Evolutionary conservation across 1,140 invertebrate species (phyloP), one percentile per base, ranked within the genome.

Genomic region (Anastatus disparis): DNA sequence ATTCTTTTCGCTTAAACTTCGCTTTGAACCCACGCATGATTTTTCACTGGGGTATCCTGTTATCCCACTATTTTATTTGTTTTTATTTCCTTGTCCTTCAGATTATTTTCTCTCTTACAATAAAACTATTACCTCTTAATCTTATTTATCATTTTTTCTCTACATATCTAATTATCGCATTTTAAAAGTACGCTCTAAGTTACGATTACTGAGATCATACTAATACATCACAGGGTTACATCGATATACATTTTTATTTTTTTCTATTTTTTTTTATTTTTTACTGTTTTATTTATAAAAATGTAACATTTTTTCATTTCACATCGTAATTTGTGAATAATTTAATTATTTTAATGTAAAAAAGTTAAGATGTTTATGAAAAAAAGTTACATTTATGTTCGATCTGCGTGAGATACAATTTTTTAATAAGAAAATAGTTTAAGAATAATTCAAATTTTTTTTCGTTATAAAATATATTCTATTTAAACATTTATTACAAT

Each of bases 211-310:
- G 84, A 86, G 84, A 86, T 86, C 84, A 86, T 85, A 85, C 81
- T 85, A 86, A 86, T 86, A 86, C 84, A 85, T 85, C 84, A 86
- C 84, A 86, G 84, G 84, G 84, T 86, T 86, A 86, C 84, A 86
- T 82, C 81, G 78, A 83, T 77, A 76, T 77, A 80, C 77, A 76
- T 83, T 82, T 75, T 79, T 76, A 72, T 67, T 61, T 76, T 76
- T 72, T 70, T 76, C 64, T 65, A 72, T 68, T 77, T 78, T 76
- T 75, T 10, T 35, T 78, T 75, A 75, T 76, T 74, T 76, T 70
- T 78, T 72, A 55, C 52, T 73, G 68, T 59, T 70, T 65, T 42
- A 50, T 13, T 20, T 26, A 64, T 67, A 31, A n/a, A 64, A 70
- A 67, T 62, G 50, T 42, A 26, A 70, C 35, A 35, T 72, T 58